These are phyloP conservation scores for Chelonus formosanus DNA, from an alignment of 2,888 invertebrate genomes.

Conservation along the genomic window DNA sequence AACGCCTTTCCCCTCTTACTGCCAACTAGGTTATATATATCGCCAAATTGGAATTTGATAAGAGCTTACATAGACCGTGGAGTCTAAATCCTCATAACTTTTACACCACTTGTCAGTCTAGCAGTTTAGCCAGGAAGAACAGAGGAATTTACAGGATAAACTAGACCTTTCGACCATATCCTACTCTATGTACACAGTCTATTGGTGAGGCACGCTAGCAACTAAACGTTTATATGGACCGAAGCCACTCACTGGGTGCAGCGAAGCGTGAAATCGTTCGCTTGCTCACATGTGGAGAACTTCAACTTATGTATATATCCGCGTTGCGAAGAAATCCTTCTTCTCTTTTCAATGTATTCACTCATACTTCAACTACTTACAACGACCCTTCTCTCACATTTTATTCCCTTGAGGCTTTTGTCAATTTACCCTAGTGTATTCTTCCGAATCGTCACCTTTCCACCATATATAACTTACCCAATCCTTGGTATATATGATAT, in stretches of 20 bases:
- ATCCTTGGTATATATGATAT: too few relatives aligned
- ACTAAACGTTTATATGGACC: not conserved
- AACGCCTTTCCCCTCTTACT: conserved; percentile 48
- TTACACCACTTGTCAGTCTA: conserved; percentile 21
- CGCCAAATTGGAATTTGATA: conserved; percentile 40
- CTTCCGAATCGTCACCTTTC: conserved; percentile 35
- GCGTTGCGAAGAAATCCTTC: not conserved
- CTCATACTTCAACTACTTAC: not conserved
- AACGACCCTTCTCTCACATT: conserved; percentile 28
- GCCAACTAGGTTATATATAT: conserved; percentile 2
- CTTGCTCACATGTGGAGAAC: conserved; percentile 62
- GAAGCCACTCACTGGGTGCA: conserved; percentile 61
- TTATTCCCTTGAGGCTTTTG: conserved; percentile 27
- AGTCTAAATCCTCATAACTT: conserved; percentile 11
- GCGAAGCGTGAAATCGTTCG: conserved; percentile 64
- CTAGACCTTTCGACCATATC: not conserved
- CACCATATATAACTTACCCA: conserved; percentile 14
- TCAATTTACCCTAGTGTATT: conserved; percentile 30
- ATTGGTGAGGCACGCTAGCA: not conserved
- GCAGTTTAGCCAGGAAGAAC: conserved; percentile 6
- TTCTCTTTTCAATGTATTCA: conserved; percentile 12
- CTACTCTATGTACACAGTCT: not conserved
- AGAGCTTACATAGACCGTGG: conserved; percentile 20
- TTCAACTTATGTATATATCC: conserved; percentile 34
- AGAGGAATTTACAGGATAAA: conserved; percentile 4